These are phyloP conservation scores for Silurus lanzhouensis DNA, from an alignment of 2,797 vertebrate species.

Conservation along the genomic window DNA sequence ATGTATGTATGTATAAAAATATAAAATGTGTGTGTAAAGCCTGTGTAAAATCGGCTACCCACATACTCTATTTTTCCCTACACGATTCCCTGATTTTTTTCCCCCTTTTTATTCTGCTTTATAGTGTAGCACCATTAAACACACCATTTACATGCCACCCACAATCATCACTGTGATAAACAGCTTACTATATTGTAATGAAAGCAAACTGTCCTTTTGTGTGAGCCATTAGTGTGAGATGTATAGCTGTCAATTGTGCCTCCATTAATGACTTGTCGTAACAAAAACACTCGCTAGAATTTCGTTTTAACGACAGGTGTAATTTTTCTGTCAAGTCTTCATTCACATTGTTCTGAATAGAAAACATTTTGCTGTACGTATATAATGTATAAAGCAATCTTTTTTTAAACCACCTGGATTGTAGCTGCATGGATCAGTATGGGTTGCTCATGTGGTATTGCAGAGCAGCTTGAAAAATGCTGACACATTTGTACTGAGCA, in stretches of 20 bases:
- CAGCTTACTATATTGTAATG: neutral
- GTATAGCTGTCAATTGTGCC: conserved; percentile 4
- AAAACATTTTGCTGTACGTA: neutral
- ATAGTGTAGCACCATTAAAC: neutral
- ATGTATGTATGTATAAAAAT: neutral
- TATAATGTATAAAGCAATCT: neutral
- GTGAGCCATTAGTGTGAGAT: neutral
- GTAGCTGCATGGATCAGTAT: neutral
- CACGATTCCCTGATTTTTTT: neutral
- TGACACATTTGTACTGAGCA: conserved; percentile 21
- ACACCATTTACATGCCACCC: conserved; percentile 8
- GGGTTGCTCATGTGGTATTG: neutral
- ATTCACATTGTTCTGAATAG: neutral
- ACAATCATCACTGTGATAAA: conserved; percentile 4
- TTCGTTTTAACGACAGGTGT: neutral
- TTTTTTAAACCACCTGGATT: neutral
- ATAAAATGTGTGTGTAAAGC: neutral
- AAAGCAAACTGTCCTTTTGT: neutral
- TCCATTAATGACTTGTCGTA: neutral
- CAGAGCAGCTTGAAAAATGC: conserved; percentile 2
- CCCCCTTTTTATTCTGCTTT: neutral
- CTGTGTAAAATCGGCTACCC: neutral
- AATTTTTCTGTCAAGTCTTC: neutral
- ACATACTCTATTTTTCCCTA: neutral
- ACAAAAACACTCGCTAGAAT: neutral